Evolutionary conservation across 2,113 vertebrate genomes (phyloP), one percentile per base, ranked within the genome.

Genomic region (Paedocypris sp.): DNA sequence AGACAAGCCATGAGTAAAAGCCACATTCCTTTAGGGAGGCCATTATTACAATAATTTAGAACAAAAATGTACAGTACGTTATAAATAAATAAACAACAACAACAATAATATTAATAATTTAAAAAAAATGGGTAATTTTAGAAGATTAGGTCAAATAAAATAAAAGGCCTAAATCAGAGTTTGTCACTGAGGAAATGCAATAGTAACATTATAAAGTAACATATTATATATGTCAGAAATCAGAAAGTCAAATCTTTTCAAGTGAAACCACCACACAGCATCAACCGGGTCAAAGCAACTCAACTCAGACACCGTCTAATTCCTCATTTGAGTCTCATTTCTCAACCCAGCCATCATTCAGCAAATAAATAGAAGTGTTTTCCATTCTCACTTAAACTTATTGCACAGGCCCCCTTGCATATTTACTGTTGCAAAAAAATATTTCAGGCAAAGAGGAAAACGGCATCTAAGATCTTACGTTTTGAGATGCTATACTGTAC

Each of bases 361-460:
- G 46, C 28, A 23, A 50, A 49, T 28, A 58, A 58, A 35, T 31
- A 18, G 3, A 4, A 41, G 10, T 38, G 12, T 16, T 19, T 33
- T 50, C 4, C 25, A 62, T 32, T 48, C 28, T 63, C 20, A 22
- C 13, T 25, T 58, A 41, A 12, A 42, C 38, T 29, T 59, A 66
- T 66, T 66, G 63, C 63, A 60, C 62, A 58, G 26, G 35, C 53
- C 62, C 31, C 54, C 36, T 66, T 66, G 63, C 63, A 66, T 66
- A 66, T 43, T 50, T 2, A 4, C 3, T 4, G 19, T 36, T 8
- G 8, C 16, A 10, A 19, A 29, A 26, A 48, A 57, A 29, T 15
- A n/a, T 7, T 12, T 36, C 12, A 51, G 33, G 2, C 48, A 19
- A 25, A 46, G 26, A 26, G 29, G 3, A 36, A 8, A 43, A 32